Evolutionary conservation across 2,888 invertebrate genomes (phyloP), one percentile per base, ranked within the genome.

Genomic region (Bellardia pandia): DNA sequence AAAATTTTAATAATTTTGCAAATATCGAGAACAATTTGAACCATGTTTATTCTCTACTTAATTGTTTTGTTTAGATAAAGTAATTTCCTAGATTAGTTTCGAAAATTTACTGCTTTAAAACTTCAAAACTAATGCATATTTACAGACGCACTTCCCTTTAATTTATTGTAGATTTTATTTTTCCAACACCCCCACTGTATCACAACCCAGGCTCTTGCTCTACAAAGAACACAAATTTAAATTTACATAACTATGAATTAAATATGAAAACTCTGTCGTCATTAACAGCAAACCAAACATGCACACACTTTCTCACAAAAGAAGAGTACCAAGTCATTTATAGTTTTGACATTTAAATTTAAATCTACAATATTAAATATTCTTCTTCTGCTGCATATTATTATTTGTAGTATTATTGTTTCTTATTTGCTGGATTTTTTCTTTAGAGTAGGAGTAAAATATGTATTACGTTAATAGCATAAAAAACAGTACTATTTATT

Each of bases 261-360:
- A 33, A 56, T 56, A 53, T n/a, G 53, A 33, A 56, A 62, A 53
- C 40, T 62, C 40, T 51, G 45, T 79, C 69, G 72, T 74, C 68
- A 79, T 58, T 66, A 58, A 75, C 40, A 45, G 7, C 56, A 68
- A 42, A 45, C 23, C 37, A 37, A 4, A 30, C 45, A 66, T 48
- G 9, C 56, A 69, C n/a, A 66, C 60, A 23, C 40, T 23, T 40
- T 66, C 30, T 56, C 53, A 62, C 37, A 51, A 30, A n/a, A 40
- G 30, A 0, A n/a, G 7, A 64, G 76, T 40, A 45, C 14, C 9
- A 76, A 69, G 2, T 1, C 33, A 71, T 74, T 42, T 51, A 40
- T 51, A 77, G 48, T 30, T 85, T 80, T 85, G 85, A 85, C 79
- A 85, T 79, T 85, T 85, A 79, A 72, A 85, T 83, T 53, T 23